Evolutionary conservation across 1,140 invertebrate species (phyloP).

Genomic region (Lerema accius): DNA sequence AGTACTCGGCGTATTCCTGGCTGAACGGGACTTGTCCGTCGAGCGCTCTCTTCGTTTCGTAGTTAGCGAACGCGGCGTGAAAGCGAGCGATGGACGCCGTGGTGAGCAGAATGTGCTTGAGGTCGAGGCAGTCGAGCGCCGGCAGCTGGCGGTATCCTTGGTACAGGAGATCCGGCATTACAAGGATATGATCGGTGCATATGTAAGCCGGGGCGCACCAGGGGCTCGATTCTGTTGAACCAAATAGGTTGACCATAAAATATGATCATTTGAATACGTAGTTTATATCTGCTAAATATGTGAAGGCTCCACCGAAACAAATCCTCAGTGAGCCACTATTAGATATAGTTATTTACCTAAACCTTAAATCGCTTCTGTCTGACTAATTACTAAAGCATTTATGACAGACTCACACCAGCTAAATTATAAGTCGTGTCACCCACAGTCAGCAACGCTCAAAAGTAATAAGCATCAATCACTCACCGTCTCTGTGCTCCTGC

Average conservation of each 20-base stretch:
- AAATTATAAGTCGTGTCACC: no score
- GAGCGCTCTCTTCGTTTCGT: constrained; percentile 43
- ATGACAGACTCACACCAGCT: no score
- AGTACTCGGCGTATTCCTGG: constrained; percentile 40
- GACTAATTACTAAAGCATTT: no score
- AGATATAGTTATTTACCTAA: no score
- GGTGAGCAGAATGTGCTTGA: constrained; percentile 46
- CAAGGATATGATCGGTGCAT: constrained; percentile 53
- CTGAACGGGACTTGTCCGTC: constrained; percentile 29
- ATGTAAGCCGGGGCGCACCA: constrained; percentile 56
- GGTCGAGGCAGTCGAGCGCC: constrained; percentile 44
- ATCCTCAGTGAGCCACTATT: no score
- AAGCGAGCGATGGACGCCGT: constrained; percentile 55
- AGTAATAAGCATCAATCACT: constrained; percentile 16
- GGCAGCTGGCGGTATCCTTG: constrained; percentile 51
- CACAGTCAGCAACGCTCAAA: no score
- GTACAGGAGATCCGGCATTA: constrained; percentile 56
- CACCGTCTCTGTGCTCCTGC: neutral
- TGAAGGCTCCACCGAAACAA: no score
- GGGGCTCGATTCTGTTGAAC: constrained; percentile 45
- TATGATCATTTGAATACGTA: no score
- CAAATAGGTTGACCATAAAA: no score
- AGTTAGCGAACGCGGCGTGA: constrained; percentile 62
- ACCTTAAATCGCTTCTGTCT: no score
- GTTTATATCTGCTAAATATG: no score